These are phyloP conservation scores for Drosophila tsacasi DNA, from an alignment of 1,140 invertebrate genomes.

Conservation along the genomic window DNA sequence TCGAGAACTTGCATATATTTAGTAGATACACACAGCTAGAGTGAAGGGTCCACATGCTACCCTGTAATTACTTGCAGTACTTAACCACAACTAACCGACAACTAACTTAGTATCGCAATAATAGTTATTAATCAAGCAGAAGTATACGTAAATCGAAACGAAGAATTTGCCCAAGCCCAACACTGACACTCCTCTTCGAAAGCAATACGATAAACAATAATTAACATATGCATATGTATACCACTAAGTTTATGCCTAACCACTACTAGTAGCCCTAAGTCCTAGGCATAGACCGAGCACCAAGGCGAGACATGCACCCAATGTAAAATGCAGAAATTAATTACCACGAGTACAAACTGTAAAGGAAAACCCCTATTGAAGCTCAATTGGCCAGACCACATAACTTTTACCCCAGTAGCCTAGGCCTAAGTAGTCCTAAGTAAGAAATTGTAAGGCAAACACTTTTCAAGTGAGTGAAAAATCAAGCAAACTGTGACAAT, in stretches of 20 bases:
- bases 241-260: slow-evolving; percentile 59
- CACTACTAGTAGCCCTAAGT: slow-evolving; percentile 45
- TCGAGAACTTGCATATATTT: slow-evolving; percentile 23
- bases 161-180: slow-evolving; percentile 56
- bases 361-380: slow-evolving; percentile 37
- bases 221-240: slow-evolving; percentile 50
- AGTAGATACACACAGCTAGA: slow-evolving; percentile 32
- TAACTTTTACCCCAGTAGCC: slow-evolving; percentile 20
- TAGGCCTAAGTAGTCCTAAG: slow-evolving; percentile 45
- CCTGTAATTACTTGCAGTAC: slow-evolving; percentile 10
- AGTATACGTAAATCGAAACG: slow-evolving; percentile 75
- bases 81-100: slow-evolving; percentile 13
- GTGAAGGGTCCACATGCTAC: slow-evolving; percentile 34
- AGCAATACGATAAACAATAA: slow-evolving; percentile 78
- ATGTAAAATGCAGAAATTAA: slow-evolving; percentile 79
- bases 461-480: slow-evolving; percentile 71
- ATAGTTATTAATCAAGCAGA: slow-evolving; percentile 29
- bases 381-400: slow-evolving; percentile 60
- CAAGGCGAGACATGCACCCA: slow-evolving; percentile 44
- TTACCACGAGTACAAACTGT: slow-evolving; percentile 78
- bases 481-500: slow-evolving; percentile 68
- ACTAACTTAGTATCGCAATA: slow-evolving; percentile 17
- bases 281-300: slow-evolving; percentile 70
- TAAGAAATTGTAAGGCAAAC: slow-evolving; percentile 74
- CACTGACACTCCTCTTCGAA: slow-evolving; percentile 19